Evolutionary conservation across 2,888 invertebrate species (phyloP), one percentile per base, ranked within the genome.

Genomic region (Ophion costatus): DNA sequence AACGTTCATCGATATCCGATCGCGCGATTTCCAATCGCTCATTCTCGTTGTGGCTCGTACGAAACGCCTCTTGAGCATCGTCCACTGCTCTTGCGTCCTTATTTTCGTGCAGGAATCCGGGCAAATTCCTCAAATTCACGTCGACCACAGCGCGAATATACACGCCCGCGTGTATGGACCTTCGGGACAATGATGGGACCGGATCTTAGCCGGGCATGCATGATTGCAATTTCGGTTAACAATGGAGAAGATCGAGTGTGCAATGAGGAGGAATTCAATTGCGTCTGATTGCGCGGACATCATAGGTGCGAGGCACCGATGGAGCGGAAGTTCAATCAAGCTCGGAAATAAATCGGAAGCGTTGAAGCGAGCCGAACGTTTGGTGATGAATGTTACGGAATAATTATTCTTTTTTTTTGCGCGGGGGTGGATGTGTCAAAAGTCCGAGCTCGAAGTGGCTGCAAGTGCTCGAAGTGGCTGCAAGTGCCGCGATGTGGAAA

Each of bases 21-120:
- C 80, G 69, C 78, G 69, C 80, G 82, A 66, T 69, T 81, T 78
- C 63, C 69, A 80, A 83, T 86, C 83, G 79, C 57, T 64, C 66
- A 59, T n/a, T 22, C 24, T 66, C 63, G 66, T 56, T 66, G 88
- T 85, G 33, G 38, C 59, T 59, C 76, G 45, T 45, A 87, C 84
- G 82, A 86, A 88, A 86, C 86, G 85, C 86, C 87, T 83, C 74
- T 66, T 73, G 17, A n/a, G 69, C 59, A 57, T 61, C 79, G 64
- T 69, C 64, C 51, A 64, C 70, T 1, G 4, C 20, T 20, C 61
- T 59, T 57, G 45, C 66, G 74, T 57, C 70, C 7, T 22, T 22
- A 51, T 33, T 38, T 20, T 2, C 14, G 20, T 22, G 1, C 22
- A 51, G 75, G 70, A 80, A 80, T 76, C 71, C 38, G 20, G 20